Base-by-base conservation (phyloP, 2,797 vertebrate genomes). In the Argentina silus region DNA sequence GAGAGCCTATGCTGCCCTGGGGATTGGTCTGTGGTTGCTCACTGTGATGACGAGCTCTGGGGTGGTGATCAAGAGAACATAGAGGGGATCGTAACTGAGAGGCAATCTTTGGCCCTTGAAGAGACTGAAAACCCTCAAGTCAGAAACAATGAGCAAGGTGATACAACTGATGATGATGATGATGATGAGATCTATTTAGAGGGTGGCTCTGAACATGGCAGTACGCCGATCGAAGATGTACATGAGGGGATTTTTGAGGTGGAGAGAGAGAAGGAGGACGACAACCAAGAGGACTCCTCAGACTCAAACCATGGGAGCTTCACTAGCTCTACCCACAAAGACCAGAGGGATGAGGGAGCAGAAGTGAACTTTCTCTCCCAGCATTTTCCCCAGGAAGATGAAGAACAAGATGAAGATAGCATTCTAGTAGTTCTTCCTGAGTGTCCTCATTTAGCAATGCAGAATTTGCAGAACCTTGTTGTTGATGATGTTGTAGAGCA, bases 181-280 rank as follows among this genome's bases (percentile, higher is more conserved):
- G 64, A 88, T 11, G 73, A 85, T n/a, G 47, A 63, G 81, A 82
- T 67, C 78, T 86, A 87, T 82, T 86, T 86, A 64, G 70, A 70
- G 68, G 75, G 10, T 71, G 12, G 86, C 80, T 83, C 81, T 53
- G 70, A 76, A 85, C 12, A 43, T 69, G 69, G 63, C 12, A 9
- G 67, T 21, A 69, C 77, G 63, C 74, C 43, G 70, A 70, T 61
- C 65, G 77, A 78, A 84, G 69, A 19, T 63, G 43, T 45, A n/a
- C 17, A 55, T 72, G 83, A 80, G 10, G 65, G 19, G 44, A 79
- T 3, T 51, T 69, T 75, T 61, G 81, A 75, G 23, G 83, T 81
- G 0, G 59, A 83, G 69, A 19, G 64, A 51, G 67, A 74, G 27
- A 55, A 10, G 0, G 75, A 77, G 27, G 76, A 81, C 10, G 64